Evolutionary conservation across 2,113 vertebrate genomes (phyloP).

Genomic region (Montifringilla adamsi): DNA sequence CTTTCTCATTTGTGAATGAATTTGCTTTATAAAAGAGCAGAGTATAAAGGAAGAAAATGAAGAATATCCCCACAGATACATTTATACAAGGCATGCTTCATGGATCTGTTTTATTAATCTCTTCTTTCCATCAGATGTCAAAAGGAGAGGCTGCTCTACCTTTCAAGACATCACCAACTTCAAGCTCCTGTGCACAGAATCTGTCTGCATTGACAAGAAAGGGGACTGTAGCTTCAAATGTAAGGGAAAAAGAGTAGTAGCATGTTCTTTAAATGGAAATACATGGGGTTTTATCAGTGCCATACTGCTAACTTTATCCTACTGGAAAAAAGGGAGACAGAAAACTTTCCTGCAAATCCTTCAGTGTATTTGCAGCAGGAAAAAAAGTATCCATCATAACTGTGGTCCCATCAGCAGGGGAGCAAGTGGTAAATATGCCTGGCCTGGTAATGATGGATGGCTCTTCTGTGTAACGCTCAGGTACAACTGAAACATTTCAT

Average conservation of each 20-base stretch:
- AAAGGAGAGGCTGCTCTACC: neutral
- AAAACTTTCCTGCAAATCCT: neutral
- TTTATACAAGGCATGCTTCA: neutral
- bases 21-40: neutral
- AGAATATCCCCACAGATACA: neutral
- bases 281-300: neutral
- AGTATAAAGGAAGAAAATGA: neutral
- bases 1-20: neutral
- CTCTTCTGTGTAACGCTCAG: neutral
- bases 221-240: neutral
- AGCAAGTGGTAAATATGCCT: neutral
- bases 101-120: neutral
- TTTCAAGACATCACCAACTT: neutral
- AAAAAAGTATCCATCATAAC: neutral
- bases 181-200: neutral
- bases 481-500: neutral
- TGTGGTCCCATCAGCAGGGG: neutral
- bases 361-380: neutral
- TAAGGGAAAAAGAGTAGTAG: neutral
- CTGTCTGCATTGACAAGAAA: neutral
- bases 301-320: neutral
- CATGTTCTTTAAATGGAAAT: neutral
- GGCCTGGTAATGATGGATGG: neutral
- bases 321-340: neutral
- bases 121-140: neutral